Evolutionary conservation across 2,113 vertebrate species (phyloP).

Genomic region (Eurystomus gularis): DNA sequence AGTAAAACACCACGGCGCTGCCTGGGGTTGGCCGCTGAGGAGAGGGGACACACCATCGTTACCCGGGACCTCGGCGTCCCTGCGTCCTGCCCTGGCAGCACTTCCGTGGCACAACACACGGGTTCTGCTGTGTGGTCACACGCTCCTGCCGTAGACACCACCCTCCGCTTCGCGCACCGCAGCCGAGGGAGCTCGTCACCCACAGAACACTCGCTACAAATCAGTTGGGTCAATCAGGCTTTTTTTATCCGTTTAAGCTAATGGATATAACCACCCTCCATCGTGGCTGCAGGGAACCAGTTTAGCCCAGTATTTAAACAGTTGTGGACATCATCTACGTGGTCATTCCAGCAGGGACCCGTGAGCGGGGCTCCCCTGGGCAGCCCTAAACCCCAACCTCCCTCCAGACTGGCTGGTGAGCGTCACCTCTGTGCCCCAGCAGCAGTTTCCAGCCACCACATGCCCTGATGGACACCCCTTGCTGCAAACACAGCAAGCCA

Average conservation of each 20-base stretch:
- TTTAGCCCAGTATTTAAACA: background rate
- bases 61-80: fast-evolving
- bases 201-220: background rate
- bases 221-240: background rate
- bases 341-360: background rate
- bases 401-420: background rate
- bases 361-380: fast-evolving
- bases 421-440: background rate
- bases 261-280: too few species aligned
- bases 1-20: background rate
- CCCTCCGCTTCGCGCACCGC: background rate
- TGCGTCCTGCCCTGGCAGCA: background rate
- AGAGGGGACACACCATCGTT: background rate
- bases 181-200: background rate
- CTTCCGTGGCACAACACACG: background rate
- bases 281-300: background rate
- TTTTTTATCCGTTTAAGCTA: background rate
- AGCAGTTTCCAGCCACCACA: background rate
- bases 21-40: background rate
- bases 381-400: background rate
- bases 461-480: background rate
- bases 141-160: background rate
- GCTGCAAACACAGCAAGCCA: background rate
- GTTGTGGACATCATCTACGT: too few species aligned
- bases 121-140: background rate